phyloP scores from a whole-genome alignment of 2,797 vertebrate species.

The Sciurus vulgaris region DNA sequence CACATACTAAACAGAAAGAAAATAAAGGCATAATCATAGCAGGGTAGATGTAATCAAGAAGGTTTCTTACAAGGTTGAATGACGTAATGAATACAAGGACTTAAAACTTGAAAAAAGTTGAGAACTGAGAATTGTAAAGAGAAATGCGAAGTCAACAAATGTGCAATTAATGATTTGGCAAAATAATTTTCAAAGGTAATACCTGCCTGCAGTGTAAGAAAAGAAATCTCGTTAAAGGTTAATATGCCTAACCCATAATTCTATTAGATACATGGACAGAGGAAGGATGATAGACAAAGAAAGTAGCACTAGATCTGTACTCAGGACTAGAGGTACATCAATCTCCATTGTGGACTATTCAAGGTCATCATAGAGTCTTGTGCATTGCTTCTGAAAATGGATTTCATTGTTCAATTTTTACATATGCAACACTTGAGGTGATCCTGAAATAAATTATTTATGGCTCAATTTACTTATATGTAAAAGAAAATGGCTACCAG shows the following conservation, averaged over 20 bases:
- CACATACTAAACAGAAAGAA: conserved; percentile 35
- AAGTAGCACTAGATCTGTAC: background rate
- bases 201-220: background rate
- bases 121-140: background rate
- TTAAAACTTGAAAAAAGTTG: background rate
- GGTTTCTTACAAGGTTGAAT: background rate
- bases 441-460: background rate
- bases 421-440: background rate
- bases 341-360: background rate
- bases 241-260: background rate
- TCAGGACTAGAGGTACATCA: background rate
- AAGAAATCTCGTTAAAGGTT: background rate
- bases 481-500: background rate
- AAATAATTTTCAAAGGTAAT: background rate
- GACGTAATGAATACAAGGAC: background rate
- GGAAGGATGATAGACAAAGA: background rate
- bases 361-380: background rate
- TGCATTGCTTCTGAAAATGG: background rate
- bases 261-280: background rate
- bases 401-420: background rate
- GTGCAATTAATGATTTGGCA: background rate
- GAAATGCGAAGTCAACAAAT: background rate
- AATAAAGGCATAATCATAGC: background rate
- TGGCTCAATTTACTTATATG: background rate
- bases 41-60: background rate